Evolutionary conservation across 2,888 invertebrate genomes (phyloP), one percentile per base, ranked within the genome.

Genomic region (Magallana nippona): DNA sequence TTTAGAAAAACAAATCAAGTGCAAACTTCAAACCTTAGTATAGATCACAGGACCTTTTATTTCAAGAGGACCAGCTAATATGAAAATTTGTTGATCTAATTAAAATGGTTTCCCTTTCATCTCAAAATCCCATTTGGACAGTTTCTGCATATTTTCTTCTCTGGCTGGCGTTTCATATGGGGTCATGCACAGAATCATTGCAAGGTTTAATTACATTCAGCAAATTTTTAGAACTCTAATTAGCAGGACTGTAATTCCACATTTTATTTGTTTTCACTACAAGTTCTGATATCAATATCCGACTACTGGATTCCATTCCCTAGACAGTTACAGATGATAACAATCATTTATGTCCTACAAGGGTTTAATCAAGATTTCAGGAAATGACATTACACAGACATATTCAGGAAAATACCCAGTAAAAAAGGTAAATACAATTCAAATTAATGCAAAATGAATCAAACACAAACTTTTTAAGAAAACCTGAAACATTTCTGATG

Each of bases 41-140:
- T 71, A 71, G 71, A 71, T 71, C 71, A 71, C 71, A 71, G 15
- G 71, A 27, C 71, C 71, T 71, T 71, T 71, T 32, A 71, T 71
- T 71, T 22, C 32, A 71, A 71, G 71, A 71, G 71, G 71, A 71
- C 71, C 27, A 71, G 71, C 32, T 71, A 71, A 71, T 71, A 71
- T 71, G 71, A 71, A 71, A 27, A 44, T 44, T 71, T 71, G 71
- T 71, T 71, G 27, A 27, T 71, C 71, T 71, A 71, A 71, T 71
- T 71, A 71, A 71, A 71, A 10, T 71, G 44, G 11, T 27, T 32
- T 27, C 71, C 17, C 71, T 71, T 71, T 71, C 27, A 71, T 71
- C 71, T 71, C 27, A 32, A 71, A 44, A 71, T 71, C 71, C 71
- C 71, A 71, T 71, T 71, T 71, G 71, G 71, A 71, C 71, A 71